Base-by-base conservation (phyloP, 2,113 vertebrate species). In the Copsychus sechellarum region DNA sequence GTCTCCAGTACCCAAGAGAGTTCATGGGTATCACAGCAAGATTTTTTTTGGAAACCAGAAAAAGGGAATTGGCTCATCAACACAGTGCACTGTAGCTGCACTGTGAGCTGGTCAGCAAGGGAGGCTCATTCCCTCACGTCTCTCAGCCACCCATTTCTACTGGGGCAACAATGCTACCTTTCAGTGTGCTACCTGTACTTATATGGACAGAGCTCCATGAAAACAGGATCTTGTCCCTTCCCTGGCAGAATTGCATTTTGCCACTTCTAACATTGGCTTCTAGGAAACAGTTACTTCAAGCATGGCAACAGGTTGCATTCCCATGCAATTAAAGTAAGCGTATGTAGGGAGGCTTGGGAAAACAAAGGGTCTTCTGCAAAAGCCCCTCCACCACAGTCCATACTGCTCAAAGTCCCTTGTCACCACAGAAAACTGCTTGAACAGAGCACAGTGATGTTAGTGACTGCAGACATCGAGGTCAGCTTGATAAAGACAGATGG, bases 81-180 rank as follows among this genome's bases (percentile, higher is more conserved):
- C 0, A 1, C 29, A 57, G 26, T 3, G 2, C 14, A 5, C 4
- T 23, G 1, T 7, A 50, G 29, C 1, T 61, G 21, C 6, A 10
- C 19, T 21, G 17, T 16, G 28, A 80, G 15, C 29, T 53, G 43
- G 12, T 48, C 71, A 73, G 71, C 45, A 53, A 50, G 50, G 23
- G 18, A 65, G 57, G 22, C n/a, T 70, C 28, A 4, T 69, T 65
- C 28, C 31, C 28, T 40, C n/a, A 8, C 2, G 0, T 16, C 10
- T 38, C 33, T 33, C 50, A 72, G 6, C 8, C 23, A 18, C 24
- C 6, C 26, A 5, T 78, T 80, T 47, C 64, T 40, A 42, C 12
- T 9, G 51, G 19, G 22, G 57, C 12, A 65, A 19, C 10, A 45
- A 4, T 26, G 23, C 4, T 84, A 10, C 21, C 25, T 74, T 71